Conservation (phyloP, 2,797 vertebrate genomes). For the Simalia tracyae region DNA sequence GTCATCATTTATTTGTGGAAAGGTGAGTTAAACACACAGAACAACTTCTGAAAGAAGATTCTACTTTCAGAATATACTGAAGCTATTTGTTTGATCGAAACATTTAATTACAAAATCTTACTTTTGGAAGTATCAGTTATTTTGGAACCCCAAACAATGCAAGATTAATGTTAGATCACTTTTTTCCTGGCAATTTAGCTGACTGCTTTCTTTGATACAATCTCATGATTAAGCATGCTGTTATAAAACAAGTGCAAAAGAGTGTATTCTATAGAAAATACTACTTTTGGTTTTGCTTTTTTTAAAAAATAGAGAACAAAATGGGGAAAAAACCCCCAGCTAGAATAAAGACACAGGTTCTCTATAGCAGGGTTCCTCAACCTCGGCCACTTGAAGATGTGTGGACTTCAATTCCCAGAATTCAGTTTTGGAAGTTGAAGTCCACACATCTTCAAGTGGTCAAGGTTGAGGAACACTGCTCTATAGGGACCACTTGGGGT, state of each 20-base stretch:
- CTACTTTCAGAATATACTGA: not conserved
- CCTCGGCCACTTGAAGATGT: too few species aligned
- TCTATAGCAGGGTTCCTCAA: too few species aligned
- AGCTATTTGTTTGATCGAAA: not conserved
- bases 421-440: too few species aligned
- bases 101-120: not conserved
- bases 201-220: not conserved
- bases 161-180: not conserved
- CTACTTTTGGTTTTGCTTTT: not conserved
- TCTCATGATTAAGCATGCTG: not conserved
- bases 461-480: too few species aligned
- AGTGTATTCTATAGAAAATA: not conserved
- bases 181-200: not conserved
- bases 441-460: too few species aligned
- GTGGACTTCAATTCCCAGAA: too few species aligned
- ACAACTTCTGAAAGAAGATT: constrained; percentile 22
- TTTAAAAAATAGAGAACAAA: constrained; percentile 19
- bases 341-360: constrained; percentile 5
- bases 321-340: constrained; percentile 17
- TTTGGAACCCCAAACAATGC: not conserved
- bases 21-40: constrained; percentile 16
- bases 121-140: not conserved
- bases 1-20: constrained; percentile 31
- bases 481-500: not conserved
- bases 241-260: not conserved